Conservation (phyloP, 2,797 vertebrate genomes). For the Threskiornis aethiopicus region DNA sequence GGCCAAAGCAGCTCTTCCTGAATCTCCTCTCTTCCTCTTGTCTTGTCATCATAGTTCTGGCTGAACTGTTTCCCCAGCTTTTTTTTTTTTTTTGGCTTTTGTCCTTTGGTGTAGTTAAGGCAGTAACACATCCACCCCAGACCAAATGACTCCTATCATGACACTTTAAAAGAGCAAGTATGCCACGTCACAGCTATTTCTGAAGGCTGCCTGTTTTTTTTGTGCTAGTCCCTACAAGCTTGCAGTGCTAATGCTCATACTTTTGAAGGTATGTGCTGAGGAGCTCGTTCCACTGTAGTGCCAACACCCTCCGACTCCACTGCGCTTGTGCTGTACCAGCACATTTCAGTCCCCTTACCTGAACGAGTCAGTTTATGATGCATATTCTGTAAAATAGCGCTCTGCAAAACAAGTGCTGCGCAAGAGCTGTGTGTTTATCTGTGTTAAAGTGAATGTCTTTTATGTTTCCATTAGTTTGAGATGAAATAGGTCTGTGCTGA, state of each 20-base stretch:
- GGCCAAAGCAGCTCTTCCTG: not conserved
- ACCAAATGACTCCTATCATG: not conserved
- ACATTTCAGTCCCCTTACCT: not conserved
- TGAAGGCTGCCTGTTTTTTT: not conserved
- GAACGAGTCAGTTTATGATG: not conserved
- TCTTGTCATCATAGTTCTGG: not conserved
- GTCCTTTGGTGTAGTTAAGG: not conserved
- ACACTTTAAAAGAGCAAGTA: not conserved
- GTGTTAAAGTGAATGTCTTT: not conserved
- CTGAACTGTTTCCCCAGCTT: not conserved
- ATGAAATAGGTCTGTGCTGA: not conserved
- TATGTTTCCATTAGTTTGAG: not conserved
- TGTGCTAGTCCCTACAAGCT: constrained; percentile 48
- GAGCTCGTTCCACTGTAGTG: not conserved
- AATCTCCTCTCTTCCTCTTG: not conserved
- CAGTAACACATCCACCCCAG: not conserved
- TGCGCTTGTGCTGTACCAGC: not conserved
- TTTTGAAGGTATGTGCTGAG: constrained; percentile 2
- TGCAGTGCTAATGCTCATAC: not conserved
- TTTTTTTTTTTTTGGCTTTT: not conserved
- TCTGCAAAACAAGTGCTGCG: not conserved
- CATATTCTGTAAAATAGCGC: not conserved
- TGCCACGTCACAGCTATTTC: not conserved
- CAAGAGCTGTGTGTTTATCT: not conserved
- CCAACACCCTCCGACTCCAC: not conserved